A percentile compares a stretch with the other conserved stretches of the same genome.
Conservation (phyloP, 2,797 vertebrate genomes). For the Chaetophractus vellerosus region DNA sequence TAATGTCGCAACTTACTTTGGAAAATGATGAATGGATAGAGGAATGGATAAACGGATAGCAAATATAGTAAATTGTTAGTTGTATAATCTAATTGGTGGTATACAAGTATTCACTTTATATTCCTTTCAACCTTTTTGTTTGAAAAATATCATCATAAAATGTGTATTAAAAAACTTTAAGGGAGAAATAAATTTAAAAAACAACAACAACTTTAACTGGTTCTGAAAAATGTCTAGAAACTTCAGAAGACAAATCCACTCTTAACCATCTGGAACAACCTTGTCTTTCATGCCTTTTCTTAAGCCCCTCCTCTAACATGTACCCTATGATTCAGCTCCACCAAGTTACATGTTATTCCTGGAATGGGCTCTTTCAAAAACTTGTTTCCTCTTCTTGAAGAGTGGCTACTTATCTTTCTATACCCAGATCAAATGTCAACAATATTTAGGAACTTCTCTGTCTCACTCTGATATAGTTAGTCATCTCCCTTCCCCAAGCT, state of each 20-base stretch:
- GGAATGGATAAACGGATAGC: neutral
- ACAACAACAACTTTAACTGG: neutral
- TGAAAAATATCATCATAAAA: conserved; percentile 31
- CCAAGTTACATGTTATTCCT: conserved; percentile 1
- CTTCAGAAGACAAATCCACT: neutral
- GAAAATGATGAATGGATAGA: neutral
- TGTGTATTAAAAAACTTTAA: too few species aligned
- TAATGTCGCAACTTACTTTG: conserved; percentile 9
- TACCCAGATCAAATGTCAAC: conserved; percentile 17
- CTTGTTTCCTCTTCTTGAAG: neutral
- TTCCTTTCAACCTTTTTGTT: neutral
- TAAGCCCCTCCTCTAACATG: neutral
- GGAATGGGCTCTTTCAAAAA: conserved; percentile 24
- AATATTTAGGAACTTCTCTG: neutral
- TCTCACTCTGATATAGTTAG: neutral
- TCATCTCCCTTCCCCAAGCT: neutral
- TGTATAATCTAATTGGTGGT: neutral
- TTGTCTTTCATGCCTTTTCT: neutral
- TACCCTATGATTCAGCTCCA: neutral
- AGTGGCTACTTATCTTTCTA: neutral
- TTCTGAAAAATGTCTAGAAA: neutral
- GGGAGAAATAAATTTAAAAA: too few species aligned
- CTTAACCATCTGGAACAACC: neutral
- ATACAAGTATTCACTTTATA: neutral
- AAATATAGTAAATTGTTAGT: neutral